phyloP scores from a whole-genome alignment of 2,113 vertebrate species.

The Symphodus melops region DNA sequence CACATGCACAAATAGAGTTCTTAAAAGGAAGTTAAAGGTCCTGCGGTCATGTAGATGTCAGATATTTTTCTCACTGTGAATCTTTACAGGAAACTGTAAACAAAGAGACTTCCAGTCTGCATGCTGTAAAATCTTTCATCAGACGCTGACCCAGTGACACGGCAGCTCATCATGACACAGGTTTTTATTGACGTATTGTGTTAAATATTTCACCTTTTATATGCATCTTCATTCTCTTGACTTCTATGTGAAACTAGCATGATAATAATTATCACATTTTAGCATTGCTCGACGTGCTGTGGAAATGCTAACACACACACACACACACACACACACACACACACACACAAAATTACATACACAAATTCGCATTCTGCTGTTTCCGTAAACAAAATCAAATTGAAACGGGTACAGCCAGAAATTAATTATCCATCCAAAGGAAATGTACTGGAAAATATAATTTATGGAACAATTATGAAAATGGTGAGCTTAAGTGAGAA shows the following conservation, averaged over 20 bases:
- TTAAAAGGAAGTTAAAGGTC: too few relatives aligned
- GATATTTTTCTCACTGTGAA: too few relatives aligned
- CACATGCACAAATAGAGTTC: too few relatives aligned
- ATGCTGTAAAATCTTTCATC: too few relatives aligned
- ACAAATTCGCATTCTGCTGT: conserved; percentile 70
- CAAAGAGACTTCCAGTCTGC: too few relatives aligned
- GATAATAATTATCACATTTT: conserved; percentile 25
- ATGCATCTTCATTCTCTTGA: conserved; percentile 9
- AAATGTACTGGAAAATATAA: conserved; percentile 99
- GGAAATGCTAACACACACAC: conserved; percentile 31
- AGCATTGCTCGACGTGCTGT: conserved; percentile 7
- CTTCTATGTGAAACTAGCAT: conserved; percentile 9
- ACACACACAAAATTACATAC: conserved; percentile 26
- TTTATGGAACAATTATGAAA: conserved; percentile 92
- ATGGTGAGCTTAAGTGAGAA: conserved; percentile 91
- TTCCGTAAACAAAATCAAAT: conserved; percentile 86
- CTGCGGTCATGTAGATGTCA: too few relatives aligned
- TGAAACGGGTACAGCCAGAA: conserved; percentile 91
- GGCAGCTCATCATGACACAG: too few relatives aligned
- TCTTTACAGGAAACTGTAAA: too few relatives aligned
- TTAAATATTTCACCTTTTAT: too few relatives aligned
- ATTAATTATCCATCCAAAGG: conserved; percentile 97
- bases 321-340: conserved; percentile 32
- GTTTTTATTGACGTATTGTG: too few relatives aligned
- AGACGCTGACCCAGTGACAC: too few relatives aligned